These are phyloP conservation scores for Tolypeutes matacus DNA, from an alignment of 2,797 vertebrate genomes.

Conservation along the genomic window DNA sequence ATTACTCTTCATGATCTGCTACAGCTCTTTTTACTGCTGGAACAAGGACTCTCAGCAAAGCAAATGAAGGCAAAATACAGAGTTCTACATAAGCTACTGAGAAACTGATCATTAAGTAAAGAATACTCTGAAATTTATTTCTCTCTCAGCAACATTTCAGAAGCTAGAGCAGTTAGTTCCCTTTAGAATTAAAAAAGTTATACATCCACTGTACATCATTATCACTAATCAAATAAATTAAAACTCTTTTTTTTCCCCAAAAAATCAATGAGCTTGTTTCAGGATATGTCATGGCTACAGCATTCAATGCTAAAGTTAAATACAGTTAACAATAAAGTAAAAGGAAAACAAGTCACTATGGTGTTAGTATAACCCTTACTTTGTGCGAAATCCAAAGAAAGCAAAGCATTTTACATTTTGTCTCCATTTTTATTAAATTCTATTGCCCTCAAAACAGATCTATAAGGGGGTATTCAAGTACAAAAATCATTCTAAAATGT, in stretches of 20 bases:
- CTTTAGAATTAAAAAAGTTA: constrained; percentile 41
- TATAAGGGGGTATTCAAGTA: neutral
- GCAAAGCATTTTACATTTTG: constrained; percentile 44
- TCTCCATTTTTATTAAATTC: constrained; percentile 56
- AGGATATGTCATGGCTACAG: neutral
- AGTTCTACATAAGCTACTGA: neutral
- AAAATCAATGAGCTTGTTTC: neutral
- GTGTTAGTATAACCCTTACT: neutral
- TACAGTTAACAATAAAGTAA: constrained; percentile 47
- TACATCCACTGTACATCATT: constrained; percentile 33
- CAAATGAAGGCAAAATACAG: constrained; percentile 24
- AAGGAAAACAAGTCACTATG: constrained; percentile 16
- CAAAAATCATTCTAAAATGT: constrained; percentile 23
- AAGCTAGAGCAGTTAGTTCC: constrained; percentile 6
- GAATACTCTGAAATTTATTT: constrained; percentile 13
- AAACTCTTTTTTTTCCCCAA: neutral
- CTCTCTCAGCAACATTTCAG: constrained; percentile 29
- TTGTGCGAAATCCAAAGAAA: constrained; percentile 44
- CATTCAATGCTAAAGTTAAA: constrained; percentile 55
- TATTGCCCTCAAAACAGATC: neutral
- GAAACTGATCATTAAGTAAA: constrained; percentile 49
- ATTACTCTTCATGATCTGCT: neutral
- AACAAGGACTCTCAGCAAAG: constrained; percentile 25
- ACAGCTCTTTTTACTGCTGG: neutral
- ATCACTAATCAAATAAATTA: constrained; percentile 34